Evolutionary conservation across 2,113 vertebrate species (phyloP).

Genomic region (Gorsachius goisagi): DNA sequence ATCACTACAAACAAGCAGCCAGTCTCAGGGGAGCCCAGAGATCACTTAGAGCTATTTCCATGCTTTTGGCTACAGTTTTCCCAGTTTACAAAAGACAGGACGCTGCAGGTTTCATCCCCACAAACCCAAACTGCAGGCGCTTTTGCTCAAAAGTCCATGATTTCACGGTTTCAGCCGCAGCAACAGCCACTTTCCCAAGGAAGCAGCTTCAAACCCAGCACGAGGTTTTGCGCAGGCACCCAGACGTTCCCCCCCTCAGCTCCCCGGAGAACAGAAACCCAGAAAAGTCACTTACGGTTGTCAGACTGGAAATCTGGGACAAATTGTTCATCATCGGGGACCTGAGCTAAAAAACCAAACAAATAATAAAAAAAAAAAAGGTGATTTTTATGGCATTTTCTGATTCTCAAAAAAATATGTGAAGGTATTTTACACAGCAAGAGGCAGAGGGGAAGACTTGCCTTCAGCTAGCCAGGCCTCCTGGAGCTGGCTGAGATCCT

Average conservation of each 20-base stretch:
- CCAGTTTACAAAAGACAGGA: not conserved
- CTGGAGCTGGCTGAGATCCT: slow-evolving; percentile 96
- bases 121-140: not conserved
- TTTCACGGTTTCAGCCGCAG: not conserved
- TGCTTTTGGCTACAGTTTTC: accelerated
- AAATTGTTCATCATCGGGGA: slow-evolving; percentile 96
- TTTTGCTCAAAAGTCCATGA: not conserved
- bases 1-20: not conserved
- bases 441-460: slow-evolving; percentile 72
- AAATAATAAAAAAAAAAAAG: not conserved
- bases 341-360: slow-evolving; percentile 83
- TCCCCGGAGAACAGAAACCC: not conserved
- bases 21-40: not conserved
- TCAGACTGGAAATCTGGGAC: slow-evolving; percentile 98
- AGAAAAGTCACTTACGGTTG: slow-evolving; percentile 86
- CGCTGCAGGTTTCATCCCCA: not conserved
- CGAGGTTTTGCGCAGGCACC: not conserved
- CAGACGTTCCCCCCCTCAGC: not conserved
- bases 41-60: not conserved
- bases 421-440: slow-evolving; percentile 6
- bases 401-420: not conserved
- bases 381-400: not conserved
- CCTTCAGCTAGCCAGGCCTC: slow-evolving; percentile 98
- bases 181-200: not conserved
- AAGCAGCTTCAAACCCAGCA: not conserved